phyloP scores from a whole-genome alignment of 1,140 invertebrate species.

The Drosophila pruinosa region DNA sequence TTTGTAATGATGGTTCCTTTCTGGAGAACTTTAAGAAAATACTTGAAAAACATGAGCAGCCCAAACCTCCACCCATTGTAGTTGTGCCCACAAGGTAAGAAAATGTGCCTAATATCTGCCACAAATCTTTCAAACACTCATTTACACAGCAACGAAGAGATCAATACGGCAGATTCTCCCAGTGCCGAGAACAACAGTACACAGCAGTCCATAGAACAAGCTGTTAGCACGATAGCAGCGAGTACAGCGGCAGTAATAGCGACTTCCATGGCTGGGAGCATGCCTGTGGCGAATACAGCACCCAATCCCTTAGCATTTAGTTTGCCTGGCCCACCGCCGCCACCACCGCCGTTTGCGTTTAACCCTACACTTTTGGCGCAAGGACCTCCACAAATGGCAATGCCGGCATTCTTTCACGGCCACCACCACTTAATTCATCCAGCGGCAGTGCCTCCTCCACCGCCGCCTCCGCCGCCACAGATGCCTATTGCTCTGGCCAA shows the following conservation, averaged over 20 bases:
- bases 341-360: slow-evolving; percentile 79
- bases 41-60: slow-evolving; percentile 84
- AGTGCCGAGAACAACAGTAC: slow-evolving; percentile 32
- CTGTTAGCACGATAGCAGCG: slow-evolving; percentile 32
- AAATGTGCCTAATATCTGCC: neutral
- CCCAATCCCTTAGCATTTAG: slow-evolving; percentile 69
- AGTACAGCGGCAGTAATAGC: slow-evolving; percentile 41
- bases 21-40: slow-evolving; percentile 90
- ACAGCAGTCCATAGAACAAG: slow-evolving; percentile 32
- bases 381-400: slow-evolving; percentile 57
- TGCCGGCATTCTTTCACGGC: slow-evolving; percentile 65
- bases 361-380: slow-evolving; percentile 80
- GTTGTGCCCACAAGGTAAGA: slow-evolving; percentile 38
- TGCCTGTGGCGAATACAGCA: slow-evolving; percentile 50
- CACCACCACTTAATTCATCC: slow-evolving; percentile 52
- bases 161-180: slow-evolving; percentile 31
- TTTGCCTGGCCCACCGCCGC: slow-evolving; percentile 71
- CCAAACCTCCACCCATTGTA: slow-evolving; percentile 65
- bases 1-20: slow-evolving; percentile 90
- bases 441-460: slow-evolving; percentile 73
- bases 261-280: slow-evolving; percentile 42
- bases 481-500: slow-evolving; percentile 65
- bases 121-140: neutral
- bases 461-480: slow-evolving; percentile 73
- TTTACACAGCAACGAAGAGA: slow-evolving; percentile 41